phyloP scores from a whole-genome alignment of 2,888 invertebrate genomes.

The Heliconius ismenius region DNA sequence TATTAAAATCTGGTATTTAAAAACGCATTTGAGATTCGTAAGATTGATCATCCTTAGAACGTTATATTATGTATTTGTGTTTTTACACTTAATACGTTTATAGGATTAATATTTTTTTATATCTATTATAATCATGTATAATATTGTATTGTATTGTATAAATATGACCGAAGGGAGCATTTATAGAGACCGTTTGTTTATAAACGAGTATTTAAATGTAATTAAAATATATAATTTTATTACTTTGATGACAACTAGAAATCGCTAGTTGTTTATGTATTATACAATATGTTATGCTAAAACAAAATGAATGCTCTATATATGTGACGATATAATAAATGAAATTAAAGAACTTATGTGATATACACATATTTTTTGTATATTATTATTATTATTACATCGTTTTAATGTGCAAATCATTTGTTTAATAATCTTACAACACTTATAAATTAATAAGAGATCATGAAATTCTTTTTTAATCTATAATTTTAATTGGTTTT shows the following conservation, averaged over 20 bases:
- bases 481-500: constrained; percentile 20
- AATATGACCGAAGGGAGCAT: constrained; percentile 30
- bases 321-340: constrained; percentile 2
- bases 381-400: constrained; percentile 15
- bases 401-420: constrained; percentile 19
- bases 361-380: constrained; percentile 17
- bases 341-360: constrained; percentile 22
- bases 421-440: constrained; percentile 17
- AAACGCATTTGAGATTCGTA: constrained; percentile 9
- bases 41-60: constrained; percentile 4
- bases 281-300: constrained; percentile 5
- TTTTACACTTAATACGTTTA: background rate
- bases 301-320: background rate
- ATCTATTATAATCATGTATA: constrained; percentile 11
- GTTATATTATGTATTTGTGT: constrained; percentile 20
- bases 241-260: background rate
- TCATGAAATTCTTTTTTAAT: constrained; percentile 9
- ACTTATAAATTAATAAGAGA: constrained; percentile 22
- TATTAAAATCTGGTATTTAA: constrained; percentile 14
- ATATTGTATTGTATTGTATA: constrained; percentile 15
- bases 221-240: background rate
- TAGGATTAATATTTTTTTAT: background rate
- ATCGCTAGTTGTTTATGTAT: constrained; percentile 9
- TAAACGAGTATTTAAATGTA: constrained; percentile 21
- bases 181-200: constrained; percentile 8